Conservation (phyloP, 2,113 vertebrate genomes). For the Mirounga angustirostris region DNA sequence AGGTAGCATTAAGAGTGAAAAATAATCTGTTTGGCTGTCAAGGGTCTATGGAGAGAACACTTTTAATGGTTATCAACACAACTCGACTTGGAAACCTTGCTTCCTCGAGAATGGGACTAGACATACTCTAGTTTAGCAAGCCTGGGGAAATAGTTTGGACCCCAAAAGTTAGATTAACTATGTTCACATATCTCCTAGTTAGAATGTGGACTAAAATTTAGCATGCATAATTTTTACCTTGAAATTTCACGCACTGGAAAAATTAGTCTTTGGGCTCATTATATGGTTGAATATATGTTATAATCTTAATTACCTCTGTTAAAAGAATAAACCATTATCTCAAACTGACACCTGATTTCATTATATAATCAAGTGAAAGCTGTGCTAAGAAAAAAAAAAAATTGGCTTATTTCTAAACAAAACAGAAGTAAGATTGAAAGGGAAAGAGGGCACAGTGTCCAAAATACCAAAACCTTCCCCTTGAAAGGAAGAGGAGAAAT, state of each 20-base stretch:
- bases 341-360: not conserved
- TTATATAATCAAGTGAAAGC: not conserved
- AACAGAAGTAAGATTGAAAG: not conserved
- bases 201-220: not conserved
- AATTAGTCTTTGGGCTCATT: not conserved
- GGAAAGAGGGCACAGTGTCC: not conserved
- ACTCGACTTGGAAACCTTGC: not conserved
- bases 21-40: not conserved
- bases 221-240: not conserved
- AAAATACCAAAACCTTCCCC: not conserved
- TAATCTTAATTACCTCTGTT: not conserved
- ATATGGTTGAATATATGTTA: not conserved
- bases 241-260: not conserved
- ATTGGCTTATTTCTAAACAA: not conserved
- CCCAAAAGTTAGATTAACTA: not conserved
- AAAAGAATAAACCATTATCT: not conserved
- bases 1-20: not conserved
- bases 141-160: not conserved
- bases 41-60: not conserved
- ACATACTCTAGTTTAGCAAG: not conserved
- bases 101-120: not conserved
- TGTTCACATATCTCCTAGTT: not conserved
- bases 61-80: not conserved
- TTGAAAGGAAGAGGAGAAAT: not conserved
- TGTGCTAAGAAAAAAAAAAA: not conserved